Conservation (phyloP, 2,797 vertebrate species). For the Pristis pectinata region DNA sequence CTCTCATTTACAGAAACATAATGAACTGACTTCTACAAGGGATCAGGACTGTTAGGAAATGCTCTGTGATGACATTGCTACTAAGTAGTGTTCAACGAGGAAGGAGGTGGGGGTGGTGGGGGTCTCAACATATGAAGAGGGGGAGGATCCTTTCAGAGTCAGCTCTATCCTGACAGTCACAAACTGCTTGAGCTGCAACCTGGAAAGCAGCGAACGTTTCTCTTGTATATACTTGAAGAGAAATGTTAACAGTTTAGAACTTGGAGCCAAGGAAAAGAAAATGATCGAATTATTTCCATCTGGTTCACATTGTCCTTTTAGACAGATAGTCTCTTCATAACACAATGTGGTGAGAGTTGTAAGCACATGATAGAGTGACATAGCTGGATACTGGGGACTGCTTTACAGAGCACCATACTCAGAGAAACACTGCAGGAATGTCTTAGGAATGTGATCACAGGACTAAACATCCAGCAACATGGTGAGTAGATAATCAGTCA, state of each 20-base stretch:
- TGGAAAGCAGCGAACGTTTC: neutral
- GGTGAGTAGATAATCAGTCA: constrained; percentile 26
- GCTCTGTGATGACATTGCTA: neutral
- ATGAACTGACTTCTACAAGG: neutral
- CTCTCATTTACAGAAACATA: neutral
- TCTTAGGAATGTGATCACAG: constrained; percentile 27
- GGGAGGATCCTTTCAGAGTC: neutral
- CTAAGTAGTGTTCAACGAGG: neutral
- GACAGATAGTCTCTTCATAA: too few relatives aligned
- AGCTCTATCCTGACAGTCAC: neutral
- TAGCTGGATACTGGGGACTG: constrained; percentile 43
- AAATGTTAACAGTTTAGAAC: constrained; percentile 50
- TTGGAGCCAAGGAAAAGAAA: constrained; percentile 41
- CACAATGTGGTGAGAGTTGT: constrained; percentile 48
- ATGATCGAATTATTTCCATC: constrained; percentile 50
- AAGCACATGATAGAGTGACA: constrained; percentile 45
- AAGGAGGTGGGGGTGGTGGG: neutral
- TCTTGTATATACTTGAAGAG: constrained; percentile 40
- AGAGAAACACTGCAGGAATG: constrained; percentile 9
- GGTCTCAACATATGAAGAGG: neutral
- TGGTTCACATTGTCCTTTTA: constrained; percentile 42
- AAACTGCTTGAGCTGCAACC: neutral
- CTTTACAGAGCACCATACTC: constrained; percentile 37
- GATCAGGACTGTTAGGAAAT: neutral
- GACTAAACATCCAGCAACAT: constrained; percentile 44